A percentile compares a stretch with the other conserved stretches of the same genome.
Evolutionary conservation across 2,113 vertebrate species (phyloP).

Genomic region (Heterotilapia buettikoferi): DNA sequence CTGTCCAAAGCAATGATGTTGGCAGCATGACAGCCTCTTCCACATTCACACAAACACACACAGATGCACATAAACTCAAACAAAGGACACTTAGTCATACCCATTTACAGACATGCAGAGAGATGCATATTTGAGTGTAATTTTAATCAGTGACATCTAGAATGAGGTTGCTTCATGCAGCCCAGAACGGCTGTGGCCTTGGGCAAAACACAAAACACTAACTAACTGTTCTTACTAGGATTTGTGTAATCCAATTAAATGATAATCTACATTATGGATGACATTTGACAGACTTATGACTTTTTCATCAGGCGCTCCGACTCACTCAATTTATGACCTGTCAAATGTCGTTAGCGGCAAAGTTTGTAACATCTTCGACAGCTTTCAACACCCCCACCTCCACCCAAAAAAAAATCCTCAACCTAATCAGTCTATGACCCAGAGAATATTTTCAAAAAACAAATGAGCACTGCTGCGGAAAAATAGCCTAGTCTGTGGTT

Average conservation of each 20-base stretch:
- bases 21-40: conserved; percentile 26
- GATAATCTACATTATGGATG: conserved; percentile 41
- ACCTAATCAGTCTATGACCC: conserved; percentile 27
- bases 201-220: conserved; percentile 20
- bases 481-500: neutral
- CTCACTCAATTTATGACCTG: conserved; percentile 55
- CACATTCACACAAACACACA: neutral
- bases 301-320: conserved; percentile 44
- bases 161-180: conserved; percentile 27
- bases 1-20: conserved; percentile 12
- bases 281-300: conserved; percentile 58
- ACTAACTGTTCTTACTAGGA: conserved; percentile 35
- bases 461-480: neutral
- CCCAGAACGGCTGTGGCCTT: conserved; percentile 34
- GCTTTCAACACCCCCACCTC: conserved; percentile 40
- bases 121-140: conserved; percentile 50
- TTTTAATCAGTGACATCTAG: conserved; percentile 58
- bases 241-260: conserved; percentile 54
- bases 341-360: conserved; percentile 45
- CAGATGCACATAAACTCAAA: neutral
- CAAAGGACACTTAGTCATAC: neutral
- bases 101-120: conserved; percentile 1
- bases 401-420: conserved; percentile 35
- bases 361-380: conserved; percentile 43
- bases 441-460: neutral